Conservation (phyloP, 2,888 invertebrate genomes). For the Ceriagrion tenellum region DNA sequence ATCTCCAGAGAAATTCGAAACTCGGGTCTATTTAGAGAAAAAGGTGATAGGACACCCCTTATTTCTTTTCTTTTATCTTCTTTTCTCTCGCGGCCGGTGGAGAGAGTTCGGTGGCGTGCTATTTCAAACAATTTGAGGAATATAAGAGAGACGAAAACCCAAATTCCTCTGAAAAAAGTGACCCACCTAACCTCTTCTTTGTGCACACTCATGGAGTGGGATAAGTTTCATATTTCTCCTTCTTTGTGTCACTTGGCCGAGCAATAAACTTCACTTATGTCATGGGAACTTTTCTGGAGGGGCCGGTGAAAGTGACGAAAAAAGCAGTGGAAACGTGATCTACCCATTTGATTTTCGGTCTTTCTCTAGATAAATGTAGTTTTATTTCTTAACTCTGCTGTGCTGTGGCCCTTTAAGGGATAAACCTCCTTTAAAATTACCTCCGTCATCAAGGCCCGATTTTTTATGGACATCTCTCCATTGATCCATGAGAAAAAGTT, state of each 20-base stretch:
- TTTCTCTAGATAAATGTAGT: too few relatives aligned
- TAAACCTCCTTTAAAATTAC: too few relatives aligned
- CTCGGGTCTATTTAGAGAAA: neutral
- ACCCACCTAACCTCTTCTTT: neutral
- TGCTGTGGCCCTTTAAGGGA: too few relatives aligned
- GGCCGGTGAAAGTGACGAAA: neutral
- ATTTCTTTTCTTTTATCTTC: too few relatives aligned
- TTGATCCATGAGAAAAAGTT: too few relatives aligned
- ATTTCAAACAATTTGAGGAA: neutral
- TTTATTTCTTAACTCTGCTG: neutral
- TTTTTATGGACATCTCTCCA: too few relatives aligned
- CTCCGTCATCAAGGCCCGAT: too few relatives aligned
- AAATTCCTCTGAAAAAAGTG: neutral
- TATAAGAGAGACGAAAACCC: neutral
- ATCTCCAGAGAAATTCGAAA: slow-evolving; percentile 15
- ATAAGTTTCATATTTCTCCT: neutral
- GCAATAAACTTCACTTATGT: neutral
- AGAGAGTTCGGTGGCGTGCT: neutral
- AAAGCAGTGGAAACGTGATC: too few relatives aligned
- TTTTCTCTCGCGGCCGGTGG: neutral
- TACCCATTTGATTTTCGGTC: too few relatives aligned
- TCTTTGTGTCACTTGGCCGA: neutral
- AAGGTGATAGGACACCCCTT: neutral
- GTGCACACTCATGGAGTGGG: neutral
- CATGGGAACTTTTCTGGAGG: neutral